Conservation (phyloP, 1,140 invertebrate species). For the Pygmarrhopalites habei region DNA sequence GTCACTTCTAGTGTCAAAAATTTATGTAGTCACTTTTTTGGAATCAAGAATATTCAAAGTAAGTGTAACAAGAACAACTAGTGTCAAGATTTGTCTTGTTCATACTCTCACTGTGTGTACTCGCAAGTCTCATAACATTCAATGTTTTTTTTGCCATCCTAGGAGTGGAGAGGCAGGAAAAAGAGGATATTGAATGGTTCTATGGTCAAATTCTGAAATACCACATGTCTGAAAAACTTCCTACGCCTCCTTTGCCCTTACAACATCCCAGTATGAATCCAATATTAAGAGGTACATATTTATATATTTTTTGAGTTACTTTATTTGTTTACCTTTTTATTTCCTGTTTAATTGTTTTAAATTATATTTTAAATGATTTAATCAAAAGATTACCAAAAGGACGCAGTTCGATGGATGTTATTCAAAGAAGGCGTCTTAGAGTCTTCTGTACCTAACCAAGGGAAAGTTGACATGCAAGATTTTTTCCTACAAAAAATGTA, state of each 20-base stretch:
- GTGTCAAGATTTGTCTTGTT: not conserved
- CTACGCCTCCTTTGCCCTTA: conserved; percentile 42
- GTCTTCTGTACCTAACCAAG: no score
- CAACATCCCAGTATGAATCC: conserved; percentile 51
- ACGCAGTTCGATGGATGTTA: conserved; percentile 65
- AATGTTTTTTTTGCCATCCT: no score
- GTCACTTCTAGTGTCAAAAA: conserved; percentile 7
- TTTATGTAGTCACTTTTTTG: conserved; percentile 20
- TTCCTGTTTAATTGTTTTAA: no score
- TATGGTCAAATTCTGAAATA: conserved; percentile 46
- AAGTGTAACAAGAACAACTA: not conserved
- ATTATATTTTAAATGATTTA: no score
- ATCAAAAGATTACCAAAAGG: conserved; percentile 59
- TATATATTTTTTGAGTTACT: no score
- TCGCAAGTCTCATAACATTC: no score
- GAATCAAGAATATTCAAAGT: conserved; percentile 18
- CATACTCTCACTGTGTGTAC: not conserved
- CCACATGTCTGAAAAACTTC: conserved; percentile 41
- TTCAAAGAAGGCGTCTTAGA: conserved; percentile 45
- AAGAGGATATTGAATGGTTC: conserved; percentile 47
- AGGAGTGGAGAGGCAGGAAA: conserved; percentile 26
- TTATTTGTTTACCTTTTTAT: no score
- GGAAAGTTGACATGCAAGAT: conserved; percentile 15
- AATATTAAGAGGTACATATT: no score
- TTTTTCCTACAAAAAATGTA: conserved; percentile 35